A percentile compares a stretch with the other conserved stretches of the same genome.
Evolutionary conservation across 1,140 invertebrate species (phyloP).

Genomic region (Palaemon carinicauda): DNA sequence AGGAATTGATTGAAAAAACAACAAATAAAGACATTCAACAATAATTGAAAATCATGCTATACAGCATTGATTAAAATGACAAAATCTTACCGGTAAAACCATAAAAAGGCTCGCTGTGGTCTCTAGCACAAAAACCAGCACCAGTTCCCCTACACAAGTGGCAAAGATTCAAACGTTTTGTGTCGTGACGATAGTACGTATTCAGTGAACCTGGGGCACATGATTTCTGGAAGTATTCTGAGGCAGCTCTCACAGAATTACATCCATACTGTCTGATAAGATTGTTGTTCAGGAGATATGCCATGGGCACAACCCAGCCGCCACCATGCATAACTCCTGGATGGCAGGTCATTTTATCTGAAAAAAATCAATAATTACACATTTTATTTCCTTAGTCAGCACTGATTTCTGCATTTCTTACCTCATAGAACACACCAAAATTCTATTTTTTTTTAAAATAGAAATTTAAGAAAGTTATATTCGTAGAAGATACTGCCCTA

Average conservation of each 20-base stretch:
- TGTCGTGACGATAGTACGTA: slow-evolving; percentile 80
- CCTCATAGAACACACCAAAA: too few species aligned
- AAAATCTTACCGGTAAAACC: slow-evolving; percentile 75
- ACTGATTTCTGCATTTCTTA: too few species aligned
- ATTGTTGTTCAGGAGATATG: slow-evolving; percentile 90
- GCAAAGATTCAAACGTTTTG: slow-evolving; percentile 89
- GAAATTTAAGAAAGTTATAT: too few species aligned
- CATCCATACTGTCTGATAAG: slow-evolving; percentile 93
- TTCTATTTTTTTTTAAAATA: too few species aligned
- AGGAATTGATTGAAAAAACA: too few species aligned
- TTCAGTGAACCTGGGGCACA: slow-evolving; percentile 88
- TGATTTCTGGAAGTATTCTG: slow-evolving; percentile 91
- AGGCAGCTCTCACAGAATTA: slow-evolving; percentile 85
- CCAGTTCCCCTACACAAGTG: slow-evolving; percentile 91
- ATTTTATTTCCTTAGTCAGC: too few species aligned
- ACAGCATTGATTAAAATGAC: not conserved
- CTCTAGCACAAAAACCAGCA: slow-evolving; percentile 80
- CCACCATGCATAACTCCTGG: slow-evolving; percentile 90
- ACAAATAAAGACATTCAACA: too few species aligned
- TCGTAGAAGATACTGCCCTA: too few species aligned
- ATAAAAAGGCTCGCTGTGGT: slow-evolving; percentile 88
- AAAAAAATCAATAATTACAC: slow-evolving; percentile 59
- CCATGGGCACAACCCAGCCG: slow-evolving; percentile 94
- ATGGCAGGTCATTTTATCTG: slow-evolving; percentile 80
- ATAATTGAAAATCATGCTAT: too few species aligned